A percentile compares a stretch with the other conserved stretches of the same genome.
Conservation (phyloP, 1,140 invertebrate species). For the Bombus affinis region DNA sequence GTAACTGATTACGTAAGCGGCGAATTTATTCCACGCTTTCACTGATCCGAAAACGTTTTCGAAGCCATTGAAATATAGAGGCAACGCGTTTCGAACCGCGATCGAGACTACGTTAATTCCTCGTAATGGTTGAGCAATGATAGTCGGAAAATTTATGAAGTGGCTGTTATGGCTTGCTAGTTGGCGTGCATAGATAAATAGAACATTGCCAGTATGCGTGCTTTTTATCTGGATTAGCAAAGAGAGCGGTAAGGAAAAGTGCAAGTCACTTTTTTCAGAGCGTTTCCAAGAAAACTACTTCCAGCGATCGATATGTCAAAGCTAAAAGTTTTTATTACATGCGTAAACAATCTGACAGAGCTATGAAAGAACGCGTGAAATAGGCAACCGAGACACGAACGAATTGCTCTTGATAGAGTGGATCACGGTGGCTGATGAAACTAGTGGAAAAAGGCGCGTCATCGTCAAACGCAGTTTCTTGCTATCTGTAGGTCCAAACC, state of each 20-base stretch:
- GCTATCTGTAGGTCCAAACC: background rate
- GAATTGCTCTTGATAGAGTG: background rate
- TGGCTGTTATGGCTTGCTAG: background rate
- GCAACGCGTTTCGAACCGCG: background rate
- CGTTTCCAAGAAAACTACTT: background rate
- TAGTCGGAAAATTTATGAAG: background rate
- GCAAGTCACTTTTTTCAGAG: background rate
- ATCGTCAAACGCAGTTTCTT: background rate
- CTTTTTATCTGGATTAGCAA: conserved; percentile 16
- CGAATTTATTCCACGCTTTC: conserved; percentile 11
- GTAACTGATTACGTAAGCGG: background rate
- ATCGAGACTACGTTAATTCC: background rate
- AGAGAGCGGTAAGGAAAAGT: background rate
- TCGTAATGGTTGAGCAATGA: background rate
- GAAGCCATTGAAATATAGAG: background rate
- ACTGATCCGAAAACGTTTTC: background rate
- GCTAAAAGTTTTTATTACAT: background rate
- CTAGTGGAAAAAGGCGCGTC: background rate
- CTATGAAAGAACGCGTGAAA: background rate
- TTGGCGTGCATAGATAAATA: background rate
- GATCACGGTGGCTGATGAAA: background rate
- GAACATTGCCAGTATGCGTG: background rate
- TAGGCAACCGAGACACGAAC: background rate
- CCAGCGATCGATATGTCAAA: background rate
- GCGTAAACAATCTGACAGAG: background rate